phyloP scores from a whole-genome alignment of 2,797 vertebrate genomes.

The Syngnathus rostellatus region DNA sequence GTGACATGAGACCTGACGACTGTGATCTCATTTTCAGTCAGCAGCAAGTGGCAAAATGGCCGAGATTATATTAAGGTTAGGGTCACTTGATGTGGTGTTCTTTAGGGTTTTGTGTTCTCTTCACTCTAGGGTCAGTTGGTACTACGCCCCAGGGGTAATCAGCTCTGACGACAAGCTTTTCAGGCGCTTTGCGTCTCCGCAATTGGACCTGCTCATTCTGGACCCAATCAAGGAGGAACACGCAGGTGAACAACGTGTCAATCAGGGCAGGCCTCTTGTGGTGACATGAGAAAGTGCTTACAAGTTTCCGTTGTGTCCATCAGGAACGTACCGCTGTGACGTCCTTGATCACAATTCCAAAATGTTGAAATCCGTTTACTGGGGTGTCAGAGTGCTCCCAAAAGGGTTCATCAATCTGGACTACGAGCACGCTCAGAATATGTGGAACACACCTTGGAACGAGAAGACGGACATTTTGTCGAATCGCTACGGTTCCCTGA shows the following conservation, averaged over 20 bases:
- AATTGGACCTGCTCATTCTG: constrained; percentile 52
- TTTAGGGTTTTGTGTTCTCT: background rate
- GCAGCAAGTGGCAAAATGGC: background rate
- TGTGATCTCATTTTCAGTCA: background rate
- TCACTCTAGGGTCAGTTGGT: constrained; percentile 66
- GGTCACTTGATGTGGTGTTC: too few species aligned
- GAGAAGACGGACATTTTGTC: constrained; percentile 12
- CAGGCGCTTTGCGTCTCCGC: constrained; percentile 34
- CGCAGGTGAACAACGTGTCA: constrained; percentile 46
- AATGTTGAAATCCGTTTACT: constrained; percentile 74
- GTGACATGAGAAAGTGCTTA: background rate
- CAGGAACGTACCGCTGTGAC: constrained; percentile 82
- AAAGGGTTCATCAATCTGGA: constrained; percentile 59
- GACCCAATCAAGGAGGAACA: constrained; percentile 65
- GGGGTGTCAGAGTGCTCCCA: constrained; percentile 75
- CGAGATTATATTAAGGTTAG: too few species aligned
- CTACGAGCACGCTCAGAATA: constrained; percentile 58
- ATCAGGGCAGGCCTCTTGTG: too few species aligned
- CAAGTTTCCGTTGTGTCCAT: background rate
- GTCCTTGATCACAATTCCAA: constrained; percentile 60
- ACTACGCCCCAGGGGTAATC: constrained; percentile 72
- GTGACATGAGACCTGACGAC: too few species aligned
- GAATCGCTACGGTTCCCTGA: background rate
- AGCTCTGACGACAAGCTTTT: constrained; percentile 73
- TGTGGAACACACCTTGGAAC: constrained; percentile 25